Conservation (phyloP, 1,140 invertebrate species). For the Epicauta chinensis region DNA sequence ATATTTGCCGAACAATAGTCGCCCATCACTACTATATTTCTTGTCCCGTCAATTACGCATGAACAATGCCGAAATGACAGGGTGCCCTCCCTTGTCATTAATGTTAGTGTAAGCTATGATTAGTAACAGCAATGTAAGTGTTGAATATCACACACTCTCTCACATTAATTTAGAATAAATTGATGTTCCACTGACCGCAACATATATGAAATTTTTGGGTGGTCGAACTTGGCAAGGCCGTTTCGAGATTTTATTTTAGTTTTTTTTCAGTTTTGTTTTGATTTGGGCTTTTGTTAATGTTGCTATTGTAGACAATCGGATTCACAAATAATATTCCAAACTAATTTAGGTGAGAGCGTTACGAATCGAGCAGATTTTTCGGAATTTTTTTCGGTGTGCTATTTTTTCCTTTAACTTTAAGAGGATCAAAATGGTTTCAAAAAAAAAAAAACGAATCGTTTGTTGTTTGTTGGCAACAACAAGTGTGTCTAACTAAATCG, state of each 20-base stretch:
- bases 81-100: conserved; percentile 4
- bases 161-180: not conserved
- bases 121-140: conserved; percentile 15
- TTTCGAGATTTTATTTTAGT: not conserved
- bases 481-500: conserved; percentile 15
- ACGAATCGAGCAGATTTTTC: too few species aligned
- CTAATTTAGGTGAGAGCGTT: too few species aligned
- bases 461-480: not conserved
- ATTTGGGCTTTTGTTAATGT: too few species aligned
- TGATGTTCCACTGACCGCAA: conserved; percentile 14
- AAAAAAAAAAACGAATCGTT: too few species aligned
- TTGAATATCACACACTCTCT: conserved; percentile 25
- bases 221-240: conserved; percentile 20
- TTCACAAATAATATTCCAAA: too few species aligned
- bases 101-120: too few species aligned
- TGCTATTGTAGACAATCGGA: too few species aligned
- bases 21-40: too few species aligned
- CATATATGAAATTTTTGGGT: conserved; percentile 21
- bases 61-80: conserved; percentile 26
- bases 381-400: too few species aligned
- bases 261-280: conserved; percentile 4
- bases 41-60: conserved; percentile 16
- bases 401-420: too few species aligned
- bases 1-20: too few species aligned
- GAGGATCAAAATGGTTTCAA: too few species aligned